These are phyloP conservation scores for Orcinus orca DNA, from an alignment of 2,113 vertebrate genomes.

Conservation along the genomic window DNA sequence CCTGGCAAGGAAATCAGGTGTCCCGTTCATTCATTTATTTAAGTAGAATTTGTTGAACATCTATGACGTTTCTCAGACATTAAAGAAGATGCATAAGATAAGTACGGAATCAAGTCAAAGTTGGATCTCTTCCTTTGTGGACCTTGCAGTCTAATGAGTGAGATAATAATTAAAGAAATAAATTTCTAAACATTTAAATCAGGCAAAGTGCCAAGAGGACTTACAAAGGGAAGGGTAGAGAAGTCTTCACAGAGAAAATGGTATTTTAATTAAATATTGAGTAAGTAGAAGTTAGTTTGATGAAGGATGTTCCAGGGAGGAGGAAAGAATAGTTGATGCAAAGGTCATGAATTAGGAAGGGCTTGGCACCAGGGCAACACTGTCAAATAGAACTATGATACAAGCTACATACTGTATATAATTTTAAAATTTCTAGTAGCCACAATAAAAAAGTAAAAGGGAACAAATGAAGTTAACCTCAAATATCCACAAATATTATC, in stretches of 20 bases:
- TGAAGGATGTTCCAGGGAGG: background rate
- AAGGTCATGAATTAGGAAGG: background rate
- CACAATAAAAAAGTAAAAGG: background rate
- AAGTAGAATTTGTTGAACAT: background rate
- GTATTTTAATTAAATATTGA: background rate
- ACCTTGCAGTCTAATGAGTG: background rate
- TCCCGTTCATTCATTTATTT: background rate
- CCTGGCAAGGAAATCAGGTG: background rate
- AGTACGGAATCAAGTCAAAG: background rate
- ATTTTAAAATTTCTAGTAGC: too few relatives aligned
- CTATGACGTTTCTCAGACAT: background rate
- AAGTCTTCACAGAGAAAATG: background rate
- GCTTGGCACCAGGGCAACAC: background rate
- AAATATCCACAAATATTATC: background rate
- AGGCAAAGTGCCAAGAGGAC: background rate
- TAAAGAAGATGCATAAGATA: background rate
- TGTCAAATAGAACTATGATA: background rate
- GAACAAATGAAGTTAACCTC: background rate
- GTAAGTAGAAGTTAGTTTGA: background rate
- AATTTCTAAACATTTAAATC: background rate
- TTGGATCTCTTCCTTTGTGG: background rate
- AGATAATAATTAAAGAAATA: background rate
- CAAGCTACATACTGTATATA: background rate
- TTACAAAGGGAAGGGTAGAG: background rate
- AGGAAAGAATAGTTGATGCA: background rate